phyloP scores from a whole-genome alignment of 1,140 invertebrate genomes.

The Aricia agestis region DNA sequence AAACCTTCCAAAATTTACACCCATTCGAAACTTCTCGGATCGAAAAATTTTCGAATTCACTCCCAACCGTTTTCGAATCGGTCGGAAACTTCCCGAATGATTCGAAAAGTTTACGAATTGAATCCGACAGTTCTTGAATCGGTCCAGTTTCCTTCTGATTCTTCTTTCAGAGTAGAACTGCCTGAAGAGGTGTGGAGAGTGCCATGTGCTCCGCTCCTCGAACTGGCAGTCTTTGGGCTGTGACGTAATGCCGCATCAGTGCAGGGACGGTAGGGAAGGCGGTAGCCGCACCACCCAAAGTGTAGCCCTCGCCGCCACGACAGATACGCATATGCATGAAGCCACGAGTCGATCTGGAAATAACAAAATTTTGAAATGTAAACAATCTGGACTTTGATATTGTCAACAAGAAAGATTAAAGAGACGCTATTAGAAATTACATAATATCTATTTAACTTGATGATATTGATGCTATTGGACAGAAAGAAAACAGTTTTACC shows the following conservation, averaged over 20 bases:
- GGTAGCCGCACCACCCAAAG: constrained; percentile 93
- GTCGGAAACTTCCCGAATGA: neutral
- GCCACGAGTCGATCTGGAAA: constrained; percentile 90
- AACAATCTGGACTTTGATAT: too few species aligned
- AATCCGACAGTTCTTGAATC: neutral
- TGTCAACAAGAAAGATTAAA: too few species aligned
- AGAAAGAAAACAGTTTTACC: too few species aligned
- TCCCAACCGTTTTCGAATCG: too few species aligned
- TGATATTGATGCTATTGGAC: too few species aligned
- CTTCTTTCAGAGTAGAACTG: constrained; percentile 84
- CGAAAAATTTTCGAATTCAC: too few species aligned
- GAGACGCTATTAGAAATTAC: too few species aligned
- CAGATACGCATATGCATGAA: constrained; percentile 98
- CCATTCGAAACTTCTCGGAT: constrained; percentile 6
- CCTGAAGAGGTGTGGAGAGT: constrained; percentile 90
- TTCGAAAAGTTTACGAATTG: too few species aligned
- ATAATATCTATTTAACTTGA: too few species aligned
- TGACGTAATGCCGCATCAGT: constrained; percentile 94
- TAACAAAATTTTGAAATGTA: constrained; percentile 26
- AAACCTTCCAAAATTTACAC: constrained; percentile 32
- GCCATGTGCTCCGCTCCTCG: constrained; percentile 96
- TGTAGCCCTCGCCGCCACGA: constrained; percentile 84
- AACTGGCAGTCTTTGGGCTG: constrained; percentile 92
- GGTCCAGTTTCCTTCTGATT: too few species aligned
- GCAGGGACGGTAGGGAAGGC: constrained; percentile 93